Base-by-base conservation (phyloP, 2,888 invertebrate species). In the Dicranocentrus wangi region DNA sequence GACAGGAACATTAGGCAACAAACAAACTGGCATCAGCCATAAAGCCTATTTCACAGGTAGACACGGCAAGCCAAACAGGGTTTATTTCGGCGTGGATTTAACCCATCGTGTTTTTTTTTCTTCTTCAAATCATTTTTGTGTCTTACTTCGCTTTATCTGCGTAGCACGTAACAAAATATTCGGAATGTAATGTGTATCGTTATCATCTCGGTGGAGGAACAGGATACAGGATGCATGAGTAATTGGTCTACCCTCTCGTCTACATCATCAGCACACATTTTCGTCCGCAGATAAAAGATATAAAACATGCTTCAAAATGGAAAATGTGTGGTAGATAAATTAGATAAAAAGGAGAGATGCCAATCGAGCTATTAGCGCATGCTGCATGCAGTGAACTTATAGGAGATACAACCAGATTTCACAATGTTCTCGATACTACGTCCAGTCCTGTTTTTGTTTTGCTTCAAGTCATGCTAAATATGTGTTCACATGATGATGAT, bases 361-460 rank as follows among this genome's bases (percentile, higher is more conserved):
- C 61, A 61, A 61, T 61, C 39, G 1, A 13, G 15, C 65, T 19
- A 65, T 65, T 65, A 65, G 65, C 65, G 43, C 21, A 61, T 32
- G 61, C 32, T 15, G 17, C 5, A 51, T 7, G 5, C n/a, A n/a
- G n/a, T n/a, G n/a, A n/a, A n/a, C n/a, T n/a, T n/a, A n/a, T n/a
- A n/a, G n/a, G n/a, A n/a, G n/a, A n/a, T n/a, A n/a, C n/a, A n/a
- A n/a, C n/a, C n/a, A n/a, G n/a, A n/a, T n/a, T n/a, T n/a, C n/a
- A n/a, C n/a, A n/a, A n/a, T n/a, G n/a, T n/a, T n/a, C n/a, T n/a
- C n/a, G n/a, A n/a, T n/a, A n/a, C n/a, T n/a, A n/a, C n/a, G n/a
- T n/a, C n/a, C n/a, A n/a, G n/a, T n/a, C n/a, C n/a, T n/a, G n/a
- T n/a, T n/a, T n/a, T n/a, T n/a, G n/a, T n/a, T n/a, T n/a, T n/a